These are phyloP conservation scores for Cinclus mexicanus DNA, from an alignment of 2,113 vertebrate genomes.

Conservation along the genomic window DNA sequence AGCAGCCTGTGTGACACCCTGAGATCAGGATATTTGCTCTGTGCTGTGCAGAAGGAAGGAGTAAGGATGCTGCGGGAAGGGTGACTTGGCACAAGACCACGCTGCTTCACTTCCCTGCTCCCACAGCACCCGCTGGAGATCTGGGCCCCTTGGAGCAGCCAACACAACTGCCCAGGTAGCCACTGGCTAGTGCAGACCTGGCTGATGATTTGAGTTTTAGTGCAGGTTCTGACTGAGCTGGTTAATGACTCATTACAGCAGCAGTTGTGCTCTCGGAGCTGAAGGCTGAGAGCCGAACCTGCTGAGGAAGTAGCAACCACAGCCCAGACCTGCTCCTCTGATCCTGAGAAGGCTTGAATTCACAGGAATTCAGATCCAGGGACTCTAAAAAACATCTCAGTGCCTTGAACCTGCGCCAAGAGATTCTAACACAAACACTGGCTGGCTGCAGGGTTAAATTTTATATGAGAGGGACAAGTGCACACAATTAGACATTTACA, in stretches of 20 bases:
- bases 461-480: neutral
- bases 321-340: neutral
- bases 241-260: constrained; percentile 18
- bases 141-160: neutral
- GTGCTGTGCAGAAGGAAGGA: neutral
- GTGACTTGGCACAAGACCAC: neutral
- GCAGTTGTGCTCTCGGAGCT: constrained; percentile 25
- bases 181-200: neutral
- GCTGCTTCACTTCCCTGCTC: neutral
- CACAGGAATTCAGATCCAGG: neutral
- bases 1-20: neutral
- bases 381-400: neutral
- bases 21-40: neutral
- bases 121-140: neutral
- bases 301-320: neutral
- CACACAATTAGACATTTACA: neutral
- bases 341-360: neutral
- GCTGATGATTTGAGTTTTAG: neutral
- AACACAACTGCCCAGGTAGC: neutral
- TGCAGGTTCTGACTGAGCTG: neutral
- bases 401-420: neutral
- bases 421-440: neutral
- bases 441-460: neutral
- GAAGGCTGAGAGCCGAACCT: neutral
- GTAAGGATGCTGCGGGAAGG: neutral